Evolutionary conservation across 2,113 vertebrate species (phyloP).

Genomic region (Mandrillus leucophaeus): DNA sequence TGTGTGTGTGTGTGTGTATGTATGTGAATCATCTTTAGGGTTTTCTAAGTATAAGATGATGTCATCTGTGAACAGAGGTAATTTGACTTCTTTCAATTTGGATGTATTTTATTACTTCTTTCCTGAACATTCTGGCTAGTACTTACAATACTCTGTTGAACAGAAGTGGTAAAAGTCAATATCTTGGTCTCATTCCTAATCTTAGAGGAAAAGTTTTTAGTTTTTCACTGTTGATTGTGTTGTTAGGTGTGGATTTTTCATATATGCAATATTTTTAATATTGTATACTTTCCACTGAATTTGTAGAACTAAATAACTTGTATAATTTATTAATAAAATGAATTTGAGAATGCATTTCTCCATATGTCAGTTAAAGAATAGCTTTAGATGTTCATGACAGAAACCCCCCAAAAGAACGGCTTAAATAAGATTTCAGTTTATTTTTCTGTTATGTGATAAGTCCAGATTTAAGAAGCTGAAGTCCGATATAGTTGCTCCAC

Average conservation of each 20-base stretch:
- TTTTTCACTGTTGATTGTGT: not conserved
- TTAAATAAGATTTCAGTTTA: not conserved
- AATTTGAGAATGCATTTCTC: not conserved
- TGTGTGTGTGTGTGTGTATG: not conserved
- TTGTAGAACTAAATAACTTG: not conserved
- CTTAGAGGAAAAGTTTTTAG: not conserved
- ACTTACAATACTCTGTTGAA: not conserved
- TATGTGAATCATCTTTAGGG: not conserved
- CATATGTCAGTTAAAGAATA: not conserved
- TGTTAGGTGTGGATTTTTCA: not conserved
- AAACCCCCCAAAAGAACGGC: not conserved
- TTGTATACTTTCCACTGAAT: not conserved
- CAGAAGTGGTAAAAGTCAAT: not conserved
- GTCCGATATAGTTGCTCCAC: not conserved
- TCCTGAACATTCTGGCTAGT: not conserved
- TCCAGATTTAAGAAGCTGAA: not conserved
- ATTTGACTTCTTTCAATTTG: not conserved
- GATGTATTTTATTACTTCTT: not conserved
- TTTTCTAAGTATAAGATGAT: not conserved
- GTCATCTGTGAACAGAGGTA: not conserved
- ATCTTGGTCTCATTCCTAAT: not conserved
- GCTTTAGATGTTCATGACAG: not conserved
- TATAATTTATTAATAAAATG: not conserved
- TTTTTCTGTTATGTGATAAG: not conserved
- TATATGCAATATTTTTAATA: not conserved